phyloP scores from a whole-genome alignment of 2,888 invertebrate species.

The Lasioglossum oenotherae region DNA sequence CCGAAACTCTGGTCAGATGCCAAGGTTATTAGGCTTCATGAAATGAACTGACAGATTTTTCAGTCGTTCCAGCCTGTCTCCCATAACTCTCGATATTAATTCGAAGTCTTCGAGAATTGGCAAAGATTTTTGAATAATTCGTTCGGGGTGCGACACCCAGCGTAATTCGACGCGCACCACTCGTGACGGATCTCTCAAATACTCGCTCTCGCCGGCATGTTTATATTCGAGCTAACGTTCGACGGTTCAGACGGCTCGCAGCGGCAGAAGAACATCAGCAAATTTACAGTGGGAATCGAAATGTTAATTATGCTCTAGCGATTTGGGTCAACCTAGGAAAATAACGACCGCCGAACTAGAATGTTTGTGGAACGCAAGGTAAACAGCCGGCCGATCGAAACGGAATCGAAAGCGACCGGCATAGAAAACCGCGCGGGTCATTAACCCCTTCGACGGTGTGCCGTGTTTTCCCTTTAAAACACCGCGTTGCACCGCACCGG shows the following conservation, averaged over 20 bases:
- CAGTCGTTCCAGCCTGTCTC: background rate
- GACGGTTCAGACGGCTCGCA: slow-evolving; percentile 7
- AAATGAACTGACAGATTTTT: background rate
- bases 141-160: background rate
- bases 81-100: background rate
- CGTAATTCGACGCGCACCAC: slow-evolving; percentile 4
- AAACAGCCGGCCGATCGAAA: slow-evolving; percentile 52
- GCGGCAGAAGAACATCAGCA: slow-evolving; percentile 50
- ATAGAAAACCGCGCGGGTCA: slow-evolving; percentile 38
- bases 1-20: background rate
- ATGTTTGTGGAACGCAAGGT: slow-evolving; percentile 57
- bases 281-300: slow-evolving; percentile 67
- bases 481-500: background rate
- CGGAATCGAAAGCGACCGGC: slow-evolving; percentile 42
- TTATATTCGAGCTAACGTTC: slow-evolving; percentile 21
- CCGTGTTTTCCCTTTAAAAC: slow-evolving; percentile 2
- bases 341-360: slow-evolving; percentile 44
- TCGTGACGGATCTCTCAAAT: slow-evolving; percentile 20
- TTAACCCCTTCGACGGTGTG: slow-evolving; percentile 17
- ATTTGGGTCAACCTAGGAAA: slow-evolving; percentile 60
- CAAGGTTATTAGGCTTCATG: background rate
- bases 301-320: slow-evolving; percentile 67
- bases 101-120: background rate
- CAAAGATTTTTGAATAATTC: background rate
- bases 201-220: slow-evolving; percentile 11